Percentiles rank a stretch among this genome's conserved stretches.
Evolutionary conservation across 2,888 invertebrate species (phyloP).

Genomic region (Caenorhabditis panamensis): DNA sequence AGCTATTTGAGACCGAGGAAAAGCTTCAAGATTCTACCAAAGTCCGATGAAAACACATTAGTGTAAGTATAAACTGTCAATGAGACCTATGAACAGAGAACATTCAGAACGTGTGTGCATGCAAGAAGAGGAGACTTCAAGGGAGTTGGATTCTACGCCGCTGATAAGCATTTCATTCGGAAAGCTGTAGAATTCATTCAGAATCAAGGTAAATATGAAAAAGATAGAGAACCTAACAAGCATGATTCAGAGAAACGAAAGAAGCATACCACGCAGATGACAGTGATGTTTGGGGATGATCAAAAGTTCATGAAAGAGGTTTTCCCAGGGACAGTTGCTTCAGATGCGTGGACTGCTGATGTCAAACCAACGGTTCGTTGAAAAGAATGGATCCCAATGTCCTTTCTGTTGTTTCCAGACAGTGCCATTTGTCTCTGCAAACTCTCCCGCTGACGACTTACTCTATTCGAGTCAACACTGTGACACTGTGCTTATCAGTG

Average conservation of each 20-base stretch:
- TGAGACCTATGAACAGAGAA: neutral
- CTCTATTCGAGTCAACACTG: constrained; percentile 23
- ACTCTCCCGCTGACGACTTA: constrained; percentile 14
- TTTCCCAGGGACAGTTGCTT: neutral
- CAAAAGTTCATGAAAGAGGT: neutral
- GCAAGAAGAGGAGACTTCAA: constrained; percentile 1
- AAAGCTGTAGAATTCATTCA: constrained; percentile 2
- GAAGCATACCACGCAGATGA: neutral
- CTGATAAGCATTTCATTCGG: neutral
- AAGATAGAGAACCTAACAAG: too few species aligned
- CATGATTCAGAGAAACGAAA: neutral
- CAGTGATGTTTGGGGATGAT: constrained; percentile 5
- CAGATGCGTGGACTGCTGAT: neutral
- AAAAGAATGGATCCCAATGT: too few species aligned
- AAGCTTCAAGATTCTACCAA: neutral
- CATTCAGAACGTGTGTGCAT: constrained; percentile 12
- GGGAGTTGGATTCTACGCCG: neutral
- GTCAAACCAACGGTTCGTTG: neutral
- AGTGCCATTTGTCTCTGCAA: constrained; percentile 4
- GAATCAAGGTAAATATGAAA: neutral
- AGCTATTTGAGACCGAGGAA: constrained; percentile 5
- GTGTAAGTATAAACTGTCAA: neutral
- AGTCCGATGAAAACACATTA: neutral
- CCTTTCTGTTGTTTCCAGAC: too few species aligned
- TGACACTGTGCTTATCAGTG: constrained; percentile 23